These are phyloP conservation scores for Diadophis punctatus DNA, from an alignment of 2,113 vertebrate species.

Conservation along the genomic window DNA sequence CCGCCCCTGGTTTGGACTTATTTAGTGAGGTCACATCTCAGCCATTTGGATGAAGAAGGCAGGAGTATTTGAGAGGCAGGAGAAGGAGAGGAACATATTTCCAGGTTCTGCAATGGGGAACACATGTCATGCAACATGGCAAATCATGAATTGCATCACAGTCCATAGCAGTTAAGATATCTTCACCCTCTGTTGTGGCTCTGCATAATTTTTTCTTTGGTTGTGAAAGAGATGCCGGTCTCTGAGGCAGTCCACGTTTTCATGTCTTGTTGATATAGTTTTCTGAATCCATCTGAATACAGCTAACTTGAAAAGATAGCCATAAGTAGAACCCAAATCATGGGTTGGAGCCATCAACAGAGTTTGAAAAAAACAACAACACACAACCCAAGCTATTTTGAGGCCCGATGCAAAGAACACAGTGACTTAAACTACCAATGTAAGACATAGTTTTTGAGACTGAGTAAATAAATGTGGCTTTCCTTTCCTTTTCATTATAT, in stretches of 20 bases:
- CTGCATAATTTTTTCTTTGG: background rate
- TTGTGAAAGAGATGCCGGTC: background rate
- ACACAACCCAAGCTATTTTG: background rate
- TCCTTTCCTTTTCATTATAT: background rate
- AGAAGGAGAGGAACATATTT: background rate
- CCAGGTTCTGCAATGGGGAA: background rate
- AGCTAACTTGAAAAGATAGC: background rate
- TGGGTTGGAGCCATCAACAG: background rate
- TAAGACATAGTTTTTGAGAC: background rate
- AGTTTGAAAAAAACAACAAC: background rate
- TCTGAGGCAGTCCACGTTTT: background rate
- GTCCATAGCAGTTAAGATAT: background rate
- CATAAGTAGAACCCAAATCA: background rate
- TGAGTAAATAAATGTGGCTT: background rate
- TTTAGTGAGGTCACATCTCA: background rate
- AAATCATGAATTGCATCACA: background rate
- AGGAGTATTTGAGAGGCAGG: background rate
- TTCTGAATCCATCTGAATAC: background rate
- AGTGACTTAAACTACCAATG: background rate
- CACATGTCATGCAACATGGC: background rate
- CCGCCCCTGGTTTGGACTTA: background rate
- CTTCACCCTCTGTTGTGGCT: background rate
- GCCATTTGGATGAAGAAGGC: background rate
- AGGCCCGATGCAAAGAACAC: background rate
- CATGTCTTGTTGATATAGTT: background rate